Evolutionary conservation across 2,113 vertebrate genomes (phyloP), one percentile per base, ranked within the genome.

Genomic region (Cochlearius cochlearius): DNA sequence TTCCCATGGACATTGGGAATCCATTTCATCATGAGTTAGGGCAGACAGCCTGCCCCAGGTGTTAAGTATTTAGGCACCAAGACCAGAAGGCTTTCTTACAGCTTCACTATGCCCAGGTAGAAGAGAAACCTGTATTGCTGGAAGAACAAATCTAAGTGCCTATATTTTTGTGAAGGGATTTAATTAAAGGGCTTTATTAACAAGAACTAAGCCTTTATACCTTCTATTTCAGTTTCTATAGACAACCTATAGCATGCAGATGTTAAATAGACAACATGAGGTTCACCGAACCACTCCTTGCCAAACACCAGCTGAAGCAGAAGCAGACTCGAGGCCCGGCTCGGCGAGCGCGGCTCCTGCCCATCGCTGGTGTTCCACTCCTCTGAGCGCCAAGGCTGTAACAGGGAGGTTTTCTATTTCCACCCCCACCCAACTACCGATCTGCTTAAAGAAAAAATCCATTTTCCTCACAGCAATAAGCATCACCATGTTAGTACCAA

Each of bases 281-380:
- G 69, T 8, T 92, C 76, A 62, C 55, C 34, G 5, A 83, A 38
- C 19, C 16, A 9, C 62, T 20, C 56, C 11, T 5, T 23, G 66
- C 59, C 71, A 17, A 67, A n/a, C 17, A 14, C 5, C 47, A 63
- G 71, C 36, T 26, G 41, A 59, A 64, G 88, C 38, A 67, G 63
- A 18, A 60, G 50, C 49, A 86, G 66, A 62, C 3, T 11, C 0
- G 0, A 66, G 53, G 39, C 19, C 53, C 25, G 18, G 49, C 38
- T 87, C 19, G 6, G 45, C 0, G 1, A 47, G 36, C 2, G 0
- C 62, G 15, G 60, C 49, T 75, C 79, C 81, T 56, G 50, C 72
- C n/a, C 5, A 0, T 20, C 3, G 0, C 38, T 10, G 15, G 21
- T 2, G 4, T 32, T 34, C 20, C 47, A 5, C 39, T 59, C 34